Percentiles rank a stretch among this genome's conserved stretches.
Evolutionary conservation across 2,888 invertebrate species (phyloP).

Genomic region (Biston stratarius): DNA sequence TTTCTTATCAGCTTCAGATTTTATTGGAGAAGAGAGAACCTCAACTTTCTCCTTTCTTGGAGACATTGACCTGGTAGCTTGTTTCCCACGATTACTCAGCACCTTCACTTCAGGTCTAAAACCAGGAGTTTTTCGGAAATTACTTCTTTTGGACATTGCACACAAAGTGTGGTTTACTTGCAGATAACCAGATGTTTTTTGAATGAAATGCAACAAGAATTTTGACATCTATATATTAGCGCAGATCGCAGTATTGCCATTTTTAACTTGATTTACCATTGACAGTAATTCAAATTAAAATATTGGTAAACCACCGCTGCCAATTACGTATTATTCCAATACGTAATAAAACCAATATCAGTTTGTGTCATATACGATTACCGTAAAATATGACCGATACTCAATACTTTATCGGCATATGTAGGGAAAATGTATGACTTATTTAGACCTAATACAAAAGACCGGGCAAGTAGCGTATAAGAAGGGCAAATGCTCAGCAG

Average conservation of each 20-base stretch:
- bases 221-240: conserved; percentile 80
- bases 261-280: not conserved
- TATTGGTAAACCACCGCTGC: not conserved
- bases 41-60: conserved; percentile 74
- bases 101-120: conserved; percentile 76
- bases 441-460: no score
- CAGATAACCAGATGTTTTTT: conserved; percentile 73
- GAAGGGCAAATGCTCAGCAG: no score
- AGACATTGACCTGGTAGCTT: conserved; percentile 54
- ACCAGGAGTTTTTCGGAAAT: conserved; percentile 70
- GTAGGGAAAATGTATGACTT: no score
- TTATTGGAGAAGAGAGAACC: conserved; percentile 86
- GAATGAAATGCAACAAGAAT: conserved; percentile 76
- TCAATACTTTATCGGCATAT: no score
- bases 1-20: conserved; percentile 92
- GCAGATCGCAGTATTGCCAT: conserved; percentile 56
- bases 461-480: no score
- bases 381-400: no score
- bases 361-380: no score
- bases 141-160: conserved; percentile 77
- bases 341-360: no score
- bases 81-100: conserved; percentile 57
- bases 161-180: conserved; percentile 56
- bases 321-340: not conserved
- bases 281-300: no score